A percentile compares a stretch with the other conserved stretches of the same genome.
These are phyloP conservation scores for Byasa hedistus DNA, from an alignment of 2,888 invertebrate species.

Conservation along the genomic window DNA sequence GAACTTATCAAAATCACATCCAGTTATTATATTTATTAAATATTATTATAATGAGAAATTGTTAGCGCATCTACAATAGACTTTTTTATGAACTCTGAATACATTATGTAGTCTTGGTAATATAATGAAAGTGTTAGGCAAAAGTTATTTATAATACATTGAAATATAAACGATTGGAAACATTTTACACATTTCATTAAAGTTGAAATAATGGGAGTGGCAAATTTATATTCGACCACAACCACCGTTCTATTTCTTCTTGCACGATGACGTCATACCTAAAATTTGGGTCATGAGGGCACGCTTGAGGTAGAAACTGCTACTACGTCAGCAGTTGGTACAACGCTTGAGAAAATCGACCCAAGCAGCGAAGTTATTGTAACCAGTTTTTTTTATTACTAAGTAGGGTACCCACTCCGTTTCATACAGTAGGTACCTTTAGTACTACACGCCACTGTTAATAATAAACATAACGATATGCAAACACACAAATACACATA, in stretches of 20 bases:
- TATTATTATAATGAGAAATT: too few relatives aligned
- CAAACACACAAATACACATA: neutral
- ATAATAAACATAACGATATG: neutral
- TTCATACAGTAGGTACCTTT: neutral
- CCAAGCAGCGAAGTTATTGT: constrained; percentile 36
- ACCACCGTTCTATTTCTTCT: constrained; percentile 62
- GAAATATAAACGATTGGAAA: neutral
- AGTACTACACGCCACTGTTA: neutral
- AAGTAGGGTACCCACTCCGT: neutral
- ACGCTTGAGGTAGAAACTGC: constrained; percentile 47
- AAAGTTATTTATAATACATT: too few relatives aligned
- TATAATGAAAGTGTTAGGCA: too few relatives aligned
- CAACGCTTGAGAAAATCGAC: constrained; percentile 31
- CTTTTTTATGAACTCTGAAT: too few relatives aligned
- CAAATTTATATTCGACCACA: constrained; percentile 43
- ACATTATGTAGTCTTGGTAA: too few relatives aligned
- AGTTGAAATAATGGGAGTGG: constrained; percentile 40
- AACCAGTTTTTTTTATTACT: neutral
- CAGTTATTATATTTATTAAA: too few relatives aligned
- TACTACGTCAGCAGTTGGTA: constrained; percentile 31
- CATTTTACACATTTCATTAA: constrained; percentile 35
- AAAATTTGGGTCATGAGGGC: constrained; percentile 74
- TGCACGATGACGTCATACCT: constrained; percentile 68
- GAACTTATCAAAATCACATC: too few relatives aligned
- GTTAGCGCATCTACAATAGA: too few relatives aligned